phyloP scores from a whole-genome alignment of 2,113 vertebrate species.

The Oophaga pumilio region DNA sequence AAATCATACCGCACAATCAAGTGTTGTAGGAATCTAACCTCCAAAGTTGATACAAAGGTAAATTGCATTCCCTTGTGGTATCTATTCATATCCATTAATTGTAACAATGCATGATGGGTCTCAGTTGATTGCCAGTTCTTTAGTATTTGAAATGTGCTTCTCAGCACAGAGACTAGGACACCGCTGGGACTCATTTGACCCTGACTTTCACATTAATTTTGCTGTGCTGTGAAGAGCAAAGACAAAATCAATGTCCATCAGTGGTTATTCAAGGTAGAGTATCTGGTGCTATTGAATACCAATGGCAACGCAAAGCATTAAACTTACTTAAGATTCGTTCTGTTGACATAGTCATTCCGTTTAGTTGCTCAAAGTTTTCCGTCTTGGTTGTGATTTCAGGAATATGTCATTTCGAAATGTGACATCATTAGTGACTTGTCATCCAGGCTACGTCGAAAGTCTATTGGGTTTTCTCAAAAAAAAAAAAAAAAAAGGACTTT shows the following conservation, averaged over 20 bases:
- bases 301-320: constrained; percentile 69
- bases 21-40: constrained; percentile 72
- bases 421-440: background rate
- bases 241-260: constrained; percentile 84
- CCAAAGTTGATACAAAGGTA: constrained; percentile 74
- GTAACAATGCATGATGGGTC: constrained; percentile 72
- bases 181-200: constrained; percentile 77
- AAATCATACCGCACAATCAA: constrained; percentile 60
- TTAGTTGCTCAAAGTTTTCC: constrained; percentile 64
- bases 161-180: constrained; percentile 75
- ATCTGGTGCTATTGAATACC: constrained; percentile 77
- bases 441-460: background rate
- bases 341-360: constrained; percentile 72
- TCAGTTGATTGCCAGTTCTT: constrained; percentile 71
- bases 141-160: constrained; percentile 71
- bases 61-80: constrained; percentile 68
- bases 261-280: constrained; percentile 81
- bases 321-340: constrained; percentile 73
- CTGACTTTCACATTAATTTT: constrained; percentile 84
- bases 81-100: constrained; percentile 77
- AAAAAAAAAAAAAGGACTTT: background rate
- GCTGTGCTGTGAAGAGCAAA: constrained; percentile 82
- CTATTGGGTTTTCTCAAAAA: background rate
- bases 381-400: constrained; percentile 16
- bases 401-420: background rate